Evolutionary conservation across 1,140 invertebrate genomes (phyloP), one percentile per base, ranked within the genome.

Genomic region (Musca vetustissima): DNA sequence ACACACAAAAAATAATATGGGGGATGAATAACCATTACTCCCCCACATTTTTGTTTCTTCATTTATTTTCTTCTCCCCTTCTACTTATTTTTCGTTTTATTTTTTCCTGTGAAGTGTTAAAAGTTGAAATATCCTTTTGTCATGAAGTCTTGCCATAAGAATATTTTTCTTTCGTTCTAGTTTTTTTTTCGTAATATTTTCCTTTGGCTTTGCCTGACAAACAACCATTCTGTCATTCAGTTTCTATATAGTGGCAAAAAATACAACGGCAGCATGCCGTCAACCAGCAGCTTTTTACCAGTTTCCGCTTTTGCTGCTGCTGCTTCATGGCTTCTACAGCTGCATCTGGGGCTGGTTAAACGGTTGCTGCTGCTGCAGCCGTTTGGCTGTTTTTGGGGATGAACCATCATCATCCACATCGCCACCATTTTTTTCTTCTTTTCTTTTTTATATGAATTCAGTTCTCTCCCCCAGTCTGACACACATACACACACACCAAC

Each of bases 301-400:
- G 57, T 61, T 61, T 61, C 57, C 57, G 57, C 19, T 61, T n/a
- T 61, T 36, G 57, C 28, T 61, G 57, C 57, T 61, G 57, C 57
- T 28, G 28, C 55, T 61, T 61, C 57, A 43, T 32, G 36, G 57
- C 57, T 28, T 28, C 55, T 43, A 36, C 57, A 36, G 57, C 57
- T 61, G 28, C 36, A 61, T 25, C n/a, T 43, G 36, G 36, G 36
- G 36, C 36, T 43, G 36, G 36, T 43, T 43, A 43, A 43, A 43
- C 36, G 49, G 49, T 19, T n/a, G 57, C 11, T 9, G 57, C 57
- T 21, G 57, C 57, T 43, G 57, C 36, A 43, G 57, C 11, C 8
- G 57, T 17, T 59, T 19, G 15, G 14, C 19, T 24, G 9, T 24
- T 55, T 61, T 59, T 61, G 11, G 36, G 36, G 36, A 43, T 43